Evolutionary conservation across 2,888 invertebrate genomes (phyloP), one percentile per base, ranked within the genome.

Genomic region (Pristionchus japonicus): DNA sequence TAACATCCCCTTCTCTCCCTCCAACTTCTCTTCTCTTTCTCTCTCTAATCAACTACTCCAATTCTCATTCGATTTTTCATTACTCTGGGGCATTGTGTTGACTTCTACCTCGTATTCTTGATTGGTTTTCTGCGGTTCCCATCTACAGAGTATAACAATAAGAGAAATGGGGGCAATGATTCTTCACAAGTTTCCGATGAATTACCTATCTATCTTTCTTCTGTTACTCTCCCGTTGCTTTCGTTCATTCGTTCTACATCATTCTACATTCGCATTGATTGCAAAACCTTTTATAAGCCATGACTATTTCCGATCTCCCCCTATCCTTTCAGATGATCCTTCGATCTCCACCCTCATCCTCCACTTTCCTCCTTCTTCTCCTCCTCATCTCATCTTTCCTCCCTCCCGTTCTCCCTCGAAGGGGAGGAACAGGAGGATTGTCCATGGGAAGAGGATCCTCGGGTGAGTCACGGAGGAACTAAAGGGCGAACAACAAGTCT

Each of bases 371-470:
- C 37, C 74, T 86, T 31, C 40, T 74, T 13, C 74, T 86, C 9
- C 52, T 87, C 37, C 1, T 80, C 34, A 77, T 80, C 77, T 87
- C 87, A 11, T 80, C 57, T 31, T 61, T 87, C 43, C 57, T 80
- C 43, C 87, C 77, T 61, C 61, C 87, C 1, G 57, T 61, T 43
- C 27, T 49, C 31, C 87, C 77, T 43, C 52, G 87, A 87, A 37
- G 87, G 40, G 87, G 87, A 37, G 87, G 87, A 23, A 64, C 43
- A 23, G 77, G 77, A 37, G 77, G 77, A 77, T 47, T 77, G n/a
- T 40, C 57, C n/a, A 40, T 57, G 37, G 87, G 87, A 52, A 77
- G 87, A 87, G 87, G 87, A 40, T 87, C 87, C 17, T 77, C 77
- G 4, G 87, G 87, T 87, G n/a, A 87, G 49, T 49, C 27, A 85